phyloP scores from a whole-genome alignment of 2,888 invertebrate species.

The Erebia palarica region DNA sequence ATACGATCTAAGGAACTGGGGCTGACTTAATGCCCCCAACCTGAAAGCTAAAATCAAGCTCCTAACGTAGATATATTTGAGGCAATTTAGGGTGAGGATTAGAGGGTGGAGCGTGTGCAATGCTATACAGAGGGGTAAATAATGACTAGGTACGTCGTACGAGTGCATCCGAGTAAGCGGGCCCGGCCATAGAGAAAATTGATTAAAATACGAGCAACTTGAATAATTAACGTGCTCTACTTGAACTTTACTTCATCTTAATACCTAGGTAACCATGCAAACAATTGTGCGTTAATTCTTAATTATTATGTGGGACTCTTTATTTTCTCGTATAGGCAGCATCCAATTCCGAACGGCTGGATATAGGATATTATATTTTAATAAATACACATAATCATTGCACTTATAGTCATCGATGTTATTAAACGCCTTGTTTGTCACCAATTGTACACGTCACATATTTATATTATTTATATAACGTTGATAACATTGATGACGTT shows the following conservation, averaged over 20 bases:
- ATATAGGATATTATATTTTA: no score
- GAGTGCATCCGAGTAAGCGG: neutral
- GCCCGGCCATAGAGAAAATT: neutral
- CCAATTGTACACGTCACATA: neutral
- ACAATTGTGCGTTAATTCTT: no score
- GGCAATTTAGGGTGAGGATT: neutral
- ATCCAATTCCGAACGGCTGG: no score
- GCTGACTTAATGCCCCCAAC: neutral
- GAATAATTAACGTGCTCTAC: no score
- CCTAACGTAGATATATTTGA: no score
- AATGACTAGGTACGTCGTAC: neutral
- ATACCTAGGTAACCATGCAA: no score
- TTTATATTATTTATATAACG: neutral
- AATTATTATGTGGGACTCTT: no score
- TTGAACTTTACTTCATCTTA: no score
- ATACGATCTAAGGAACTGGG: neutral
- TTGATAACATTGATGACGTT: neutral
- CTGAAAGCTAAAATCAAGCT: neutral
- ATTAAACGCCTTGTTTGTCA: neutral
- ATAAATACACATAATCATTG: no score
- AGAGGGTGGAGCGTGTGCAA: neutral
- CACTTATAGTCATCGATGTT: neutral
- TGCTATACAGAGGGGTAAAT: neutral
- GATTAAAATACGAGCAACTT: no score
- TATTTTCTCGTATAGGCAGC: no score